phyloP scores from a whole-genome alignment of 2,888 invertebrate genomes.

The Hedya salicella region DNA sequence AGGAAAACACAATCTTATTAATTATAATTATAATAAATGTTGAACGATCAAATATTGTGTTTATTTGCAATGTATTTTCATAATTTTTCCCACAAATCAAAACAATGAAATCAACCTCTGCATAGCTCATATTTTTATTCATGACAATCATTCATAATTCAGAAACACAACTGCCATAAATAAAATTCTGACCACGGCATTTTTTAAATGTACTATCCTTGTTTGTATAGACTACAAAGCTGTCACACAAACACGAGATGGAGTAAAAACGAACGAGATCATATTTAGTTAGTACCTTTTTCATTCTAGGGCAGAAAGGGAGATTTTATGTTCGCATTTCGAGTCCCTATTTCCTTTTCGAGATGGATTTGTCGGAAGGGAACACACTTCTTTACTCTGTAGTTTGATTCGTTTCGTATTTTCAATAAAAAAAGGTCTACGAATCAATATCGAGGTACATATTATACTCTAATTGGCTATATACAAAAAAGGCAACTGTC shows the following conservation, averaged over 20 bases:
- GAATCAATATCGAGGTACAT: too few relatives aligned
- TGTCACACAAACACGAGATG: neutral
- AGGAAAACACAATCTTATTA: too few relatives aligned
- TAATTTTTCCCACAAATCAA: too few relatives aligned
- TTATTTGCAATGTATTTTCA: too few relatives aligned
- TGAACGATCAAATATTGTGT: too few relatives aligned
- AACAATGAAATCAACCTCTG: too few relatives aligned
- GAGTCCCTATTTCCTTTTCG: constrained; percentile 51
- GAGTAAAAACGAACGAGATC: neutral
- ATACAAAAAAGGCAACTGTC: too few relatives aligned
- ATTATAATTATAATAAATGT: too few relatives aligned
- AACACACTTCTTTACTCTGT: constrained; percentile 49
- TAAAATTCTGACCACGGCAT: neutral
- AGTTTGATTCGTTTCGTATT: constrained; percentile 50
- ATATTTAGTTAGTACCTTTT: constrained; percentile 37
- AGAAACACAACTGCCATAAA: neutral
- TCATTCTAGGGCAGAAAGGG: constrained; percentile 47
- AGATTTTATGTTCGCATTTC: constrained; percentile 50
- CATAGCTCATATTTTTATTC: neutral
- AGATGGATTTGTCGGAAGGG: constrained; percentile 48
- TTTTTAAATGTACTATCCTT: neutral
- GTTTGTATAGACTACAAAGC: neutral
- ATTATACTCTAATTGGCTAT: too few relatives aligned
- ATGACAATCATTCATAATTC: neutral
- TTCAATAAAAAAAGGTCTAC: constrained; percentile 24